Evolutionary conservation across 2,888 invertebrate genomes (phyloP), one percentile per base, ranked within the genome.

Genomic region (Didymodactylos carnosus): DNA sequence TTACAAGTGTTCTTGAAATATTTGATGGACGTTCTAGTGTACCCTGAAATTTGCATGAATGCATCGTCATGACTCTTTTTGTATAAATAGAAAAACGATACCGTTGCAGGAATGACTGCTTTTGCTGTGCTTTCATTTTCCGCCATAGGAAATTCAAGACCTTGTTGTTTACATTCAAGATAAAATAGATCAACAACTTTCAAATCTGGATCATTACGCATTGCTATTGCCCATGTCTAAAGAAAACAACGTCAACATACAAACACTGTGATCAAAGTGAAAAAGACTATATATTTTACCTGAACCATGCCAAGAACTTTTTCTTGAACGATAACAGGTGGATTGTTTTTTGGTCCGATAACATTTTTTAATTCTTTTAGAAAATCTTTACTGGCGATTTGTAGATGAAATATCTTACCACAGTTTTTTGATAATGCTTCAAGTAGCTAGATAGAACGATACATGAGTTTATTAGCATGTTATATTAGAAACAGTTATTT

Each of bases 201-300:
- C 79, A 93, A 85, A 75, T 97, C 94, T 0, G 94, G 89, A 80
- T 91, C 90, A 80, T 88, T 89, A 79, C 90, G 89, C 84, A 98
- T 99, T 2, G 97, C 94, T 84, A 95, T 94, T 0, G 97, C 93
- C 98, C 98, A 98, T 76, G 92, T 91, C 86, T 40, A n/a, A 3
- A 35, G 0, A n/a, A 39, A 29, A 29, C 10, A 19, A 40, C 39
- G 13, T 43, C n/a, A 23, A 19, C 10, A 71, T 16, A 71, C 39
- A 16, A n/a, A 40, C 11, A 43, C 10, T 7, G 23, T 8, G 49
- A 39, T 19, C 6, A 0, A n/a, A 39, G 11, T 51, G 23, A 2
- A 23, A 72, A 39, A 49, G 69, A 29, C 39, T 62, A 46, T 14
- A 62, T 3, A 39, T 62, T 73, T 72, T 78, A 86, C 86, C 83